Evolutionary conservation across 2,888 invertebrate genomes (phyloP).

Genomic region (Hylaea fasciaria): DNA sequence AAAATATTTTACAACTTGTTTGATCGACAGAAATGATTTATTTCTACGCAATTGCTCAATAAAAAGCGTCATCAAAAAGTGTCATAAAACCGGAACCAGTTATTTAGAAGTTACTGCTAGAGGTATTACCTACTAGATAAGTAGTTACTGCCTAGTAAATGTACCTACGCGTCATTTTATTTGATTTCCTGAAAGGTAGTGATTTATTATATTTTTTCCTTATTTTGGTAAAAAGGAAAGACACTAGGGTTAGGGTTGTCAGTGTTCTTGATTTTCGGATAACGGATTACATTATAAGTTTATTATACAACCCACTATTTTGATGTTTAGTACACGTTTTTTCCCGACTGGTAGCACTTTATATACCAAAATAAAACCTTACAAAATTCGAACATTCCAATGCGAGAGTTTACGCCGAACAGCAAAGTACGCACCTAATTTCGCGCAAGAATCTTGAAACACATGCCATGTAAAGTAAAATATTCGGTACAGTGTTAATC

Average conservation of each 20-base stretch:
- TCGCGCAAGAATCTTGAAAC: conserved; percentile 23
- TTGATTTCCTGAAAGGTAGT: conserved; percentile 12
- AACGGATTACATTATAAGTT: not conserved
- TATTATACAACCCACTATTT: too few relatives aligned
- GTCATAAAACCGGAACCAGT: conserved; percentile 27
- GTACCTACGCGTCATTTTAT: conserved; percentile 1
- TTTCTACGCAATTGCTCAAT: conserved; percentile 22
- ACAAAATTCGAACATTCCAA: conserved; percentile 6
- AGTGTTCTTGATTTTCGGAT: not conserved
- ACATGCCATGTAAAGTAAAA: conserved; percentile 24
- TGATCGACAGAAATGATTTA: conserved; percentile 25
- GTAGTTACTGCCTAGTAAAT: conserved; percentile 15
- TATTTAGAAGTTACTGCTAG: conserved; percentile 10
- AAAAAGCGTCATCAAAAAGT: conserved; percentile 33
- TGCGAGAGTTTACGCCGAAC: too few relatives aligned
- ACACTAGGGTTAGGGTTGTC: not conserved
- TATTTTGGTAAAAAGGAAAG: not conserved
- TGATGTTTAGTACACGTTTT: too few relatives aligned
- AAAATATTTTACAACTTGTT: conserved; percentile 26
- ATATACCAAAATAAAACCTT: too few relatives aligned
- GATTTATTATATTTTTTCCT: conserved; percentile 6
- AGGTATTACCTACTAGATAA: conserved; percentile 15
- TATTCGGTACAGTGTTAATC: conserved; percentile 25
- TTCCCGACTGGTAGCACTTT: too few relatives aligned
- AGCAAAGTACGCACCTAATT: conserved; percentile 25